Evolutionary conservation across 2,888 invertebrate species (phyloP), one percentile per base, ranked within the genome.

Genomic region (Furcula furcula): DNA sequence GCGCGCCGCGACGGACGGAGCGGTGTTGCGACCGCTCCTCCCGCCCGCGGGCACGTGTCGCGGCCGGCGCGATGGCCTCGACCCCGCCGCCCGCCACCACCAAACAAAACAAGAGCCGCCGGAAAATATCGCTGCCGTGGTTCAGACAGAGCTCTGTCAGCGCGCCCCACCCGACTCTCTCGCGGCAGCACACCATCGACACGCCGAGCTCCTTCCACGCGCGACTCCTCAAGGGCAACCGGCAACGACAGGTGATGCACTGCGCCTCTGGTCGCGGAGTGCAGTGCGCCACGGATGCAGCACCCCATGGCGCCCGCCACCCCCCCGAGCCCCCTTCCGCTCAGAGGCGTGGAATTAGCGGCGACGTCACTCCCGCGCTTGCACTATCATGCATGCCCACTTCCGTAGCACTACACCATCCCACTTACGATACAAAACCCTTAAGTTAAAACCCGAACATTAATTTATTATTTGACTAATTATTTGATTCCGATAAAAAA

Each of bases 91-190:
- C 67, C 51, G 60, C 66, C 49, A 55, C 67, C 58, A 62, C 75
- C 42, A 91, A 89, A 79, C 90, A 82, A 77, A 91, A 93, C 72
- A 95, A 94, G 74, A 92, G 93, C 55, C 92, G 94, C 45, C 91
- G 96, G 66, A 97, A 96, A 84, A 96, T 96, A 62, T 96, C 96
- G 35, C 86, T 96, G 72, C 96, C 96, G 52, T 97, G 96, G 96
- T 96, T 96, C 83, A 91, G 96, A 33, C 95, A 96, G 81, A 93
- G 92, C 63, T 95, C 95, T 41, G 92, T 94, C 56, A 91, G 92
- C 65, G 90, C 92, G 61, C 91, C 92, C 33, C 95, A 94, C 80
- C 93, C 94, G 45, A 91, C 91, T 36, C 91, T 96, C 36, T 92
- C 95, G 42, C 92, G 96, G 35, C 96, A 96, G 79, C 96, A 96